Evolutionary conservation across 1,140 invertebrate species (phyloP).

Genomic region (Augochlora pura): DNA sequence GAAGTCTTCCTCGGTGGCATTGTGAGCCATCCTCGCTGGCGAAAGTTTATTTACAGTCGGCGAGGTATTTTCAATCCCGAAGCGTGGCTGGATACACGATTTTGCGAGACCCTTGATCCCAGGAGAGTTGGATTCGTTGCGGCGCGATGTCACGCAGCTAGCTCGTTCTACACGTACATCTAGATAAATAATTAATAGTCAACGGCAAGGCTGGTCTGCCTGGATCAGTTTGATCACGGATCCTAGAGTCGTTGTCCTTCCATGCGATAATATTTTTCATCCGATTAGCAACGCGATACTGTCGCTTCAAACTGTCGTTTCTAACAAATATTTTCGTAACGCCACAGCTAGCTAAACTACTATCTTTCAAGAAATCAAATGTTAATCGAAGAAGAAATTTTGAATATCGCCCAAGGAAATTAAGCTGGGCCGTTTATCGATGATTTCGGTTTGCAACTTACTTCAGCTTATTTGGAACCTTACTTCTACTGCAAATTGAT

Average conservation of each 20-base stretch:
- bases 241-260: background rate
- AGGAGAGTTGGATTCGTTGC: constrained; percentile 45
- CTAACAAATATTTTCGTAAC: too few species aligned
- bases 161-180: constrained; percentile 5
- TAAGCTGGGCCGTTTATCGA: too few species aligned
- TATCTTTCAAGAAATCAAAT: too few species aligned
- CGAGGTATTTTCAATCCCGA: constrained; percentile 67
- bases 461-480: too few species aligned
- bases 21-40: constrained; percentile 53
- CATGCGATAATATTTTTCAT: background rate
- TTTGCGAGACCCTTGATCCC: constrained; percentile 60
- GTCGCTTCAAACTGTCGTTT: too few species aligned
- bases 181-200: constrained; percentile 48
- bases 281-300: background rate
- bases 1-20: constrained; percentile 41
- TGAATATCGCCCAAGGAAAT: too few species aligned
- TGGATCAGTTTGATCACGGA: background rate
- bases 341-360: too few species aligned
- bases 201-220: background rate
- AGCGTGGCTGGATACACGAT: constrained; percentile 55
- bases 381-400: too few species aligned
- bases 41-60: constrained; percentile 71
- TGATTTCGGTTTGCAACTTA: too few species aligned
- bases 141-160: background rate
- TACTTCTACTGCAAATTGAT: background rate